Conservation (phyloP, 1,140 invertebrate species). For the Aphis craccivora region DNA sequence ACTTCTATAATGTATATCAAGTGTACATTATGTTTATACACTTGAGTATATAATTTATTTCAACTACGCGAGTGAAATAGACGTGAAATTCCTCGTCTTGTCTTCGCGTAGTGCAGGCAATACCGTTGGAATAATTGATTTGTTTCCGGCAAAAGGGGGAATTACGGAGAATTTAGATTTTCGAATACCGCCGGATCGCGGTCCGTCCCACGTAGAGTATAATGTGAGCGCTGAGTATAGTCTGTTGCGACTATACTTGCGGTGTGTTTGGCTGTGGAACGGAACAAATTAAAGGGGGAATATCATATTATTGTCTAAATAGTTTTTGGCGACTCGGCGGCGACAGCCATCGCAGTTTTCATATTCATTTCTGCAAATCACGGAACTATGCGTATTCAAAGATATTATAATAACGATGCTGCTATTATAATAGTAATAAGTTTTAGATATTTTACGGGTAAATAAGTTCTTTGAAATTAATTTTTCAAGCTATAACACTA, state of each 20-base stretch:
- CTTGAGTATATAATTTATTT: constrained; percentile 4
- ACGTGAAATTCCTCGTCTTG: neutral
- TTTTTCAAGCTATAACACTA: neutral
- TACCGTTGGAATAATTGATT: neutral
- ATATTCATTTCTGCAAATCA: neutral
- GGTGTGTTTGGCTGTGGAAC: constrained; percentile 2
- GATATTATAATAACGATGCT: neutral
- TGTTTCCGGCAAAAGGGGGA: neutral
- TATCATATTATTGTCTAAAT: constrained; percentile 3
- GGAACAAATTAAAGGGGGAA: constrained; percentile 6
- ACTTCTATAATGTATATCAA: neutral
- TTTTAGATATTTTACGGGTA: neutral
- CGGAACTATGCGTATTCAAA: neutral
- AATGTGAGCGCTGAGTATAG: neutral
- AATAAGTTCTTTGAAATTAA: neutral
- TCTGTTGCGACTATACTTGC: neutral
- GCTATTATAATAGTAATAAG: too few relatives aligned
- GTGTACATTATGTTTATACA: constrained; percentile 9
- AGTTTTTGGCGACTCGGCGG: neutral
- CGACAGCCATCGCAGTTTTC: neutral
- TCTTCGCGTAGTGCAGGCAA: neutral
- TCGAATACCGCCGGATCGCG: neutral
- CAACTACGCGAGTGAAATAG: neutral
- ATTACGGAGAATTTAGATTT: constrained; percentile 19
- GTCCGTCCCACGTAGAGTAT: neutral